Evolutionary conservation across 2,797 vertebrate species (phyloP).

Genomic region (Odontamblyopus lacepedii): DNA sequence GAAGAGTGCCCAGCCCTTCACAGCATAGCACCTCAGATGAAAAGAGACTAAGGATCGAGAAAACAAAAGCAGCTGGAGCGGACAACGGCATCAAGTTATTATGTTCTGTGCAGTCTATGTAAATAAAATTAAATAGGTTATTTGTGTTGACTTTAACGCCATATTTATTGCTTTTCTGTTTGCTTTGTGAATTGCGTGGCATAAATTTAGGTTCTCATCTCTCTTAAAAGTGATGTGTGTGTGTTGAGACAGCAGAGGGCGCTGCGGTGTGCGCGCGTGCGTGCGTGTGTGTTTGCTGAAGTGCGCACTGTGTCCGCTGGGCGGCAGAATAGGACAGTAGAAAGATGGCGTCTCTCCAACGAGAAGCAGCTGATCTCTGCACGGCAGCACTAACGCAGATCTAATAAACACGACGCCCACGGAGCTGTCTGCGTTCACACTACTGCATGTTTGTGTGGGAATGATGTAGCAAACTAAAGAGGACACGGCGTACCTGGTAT

Average conservation of each 20-base stretch:
- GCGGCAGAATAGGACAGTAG: conserved; percentile 36
- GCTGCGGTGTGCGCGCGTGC: neutral
- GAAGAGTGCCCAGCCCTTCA: no score
- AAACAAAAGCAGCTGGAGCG: no score
- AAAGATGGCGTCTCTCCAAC: conserved; percentile 79
- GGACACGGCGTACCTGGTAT: conserved; percentile 23
- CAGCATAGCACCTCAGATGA: no score
- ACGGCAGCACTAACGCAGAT: conserved; percentile 40
- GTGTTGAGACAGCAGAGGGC: conserved; percentile 27
- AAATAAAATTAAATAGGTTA: no score
- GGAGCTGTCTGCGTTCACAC: conserved; percentile 22
- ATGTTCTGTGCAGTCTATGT: no score
- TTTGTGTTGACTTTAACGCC: no score
- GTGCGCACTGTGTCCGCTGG: conserved; percentile 10
- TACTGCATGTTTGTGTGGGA: neutral
- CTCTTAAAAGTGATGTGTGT: neutral
- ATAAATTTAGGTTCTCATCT: no score
- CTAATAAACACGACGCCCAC: conserved; percentile 65
- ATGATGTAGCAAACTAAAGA: conserved; percentile 13
- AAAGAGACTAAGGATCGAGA: no score
- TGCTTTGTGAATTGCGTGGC: no score
- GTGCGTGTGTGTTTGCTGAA: neutral
- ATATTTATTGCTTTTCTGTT: no score
- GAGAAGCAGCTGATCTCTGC: conserved; percentile 71
- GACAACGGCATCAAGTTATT: no score